Conservation (phyloP, 2,113 vertebrate species). For the Anser cygnoides region DNA sequence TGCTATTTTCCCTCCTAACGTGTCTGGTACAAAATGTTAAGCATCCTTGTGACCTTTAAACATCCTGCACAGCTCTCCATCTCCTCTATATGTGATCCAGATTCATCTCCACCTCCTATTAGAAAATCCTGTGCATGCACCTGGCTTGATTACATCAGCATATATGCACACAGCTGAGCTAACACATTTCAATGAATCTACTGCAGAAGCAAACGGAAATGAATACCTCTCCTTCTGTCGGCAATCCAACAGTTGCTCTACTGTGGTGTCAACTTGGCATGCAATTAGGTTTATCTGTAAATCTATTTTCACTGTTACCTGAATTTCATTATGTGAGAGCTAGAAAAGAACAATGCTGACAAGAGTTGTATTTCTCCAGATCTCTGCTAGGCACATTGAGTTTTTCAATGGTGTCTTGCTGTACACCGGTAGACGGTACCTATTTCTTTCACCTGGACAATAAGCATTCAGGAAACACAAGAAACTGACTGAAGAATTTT, state of each 20-base stretch:
- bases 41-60: slow-evolving; percentile 43
- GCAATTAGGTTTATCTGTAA: background rate
- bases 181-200: slow-evolving; percentile 37
- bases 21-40: slow-evolving; percentile 18
- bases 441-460: background rate
- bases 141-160: slow-evolving; percentile 65
- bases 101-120: slow-evolving; percentile 33
- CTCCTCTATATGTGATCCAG: background rate
- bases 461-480: accelerated
- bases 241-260: background rate
- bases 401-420: background rate
- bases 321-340: background rate
- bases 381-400: background rate
- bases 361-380: background rate
- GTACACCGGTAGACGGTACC: background rate
- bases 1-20: background rate
- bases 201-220: slow-evolving; percentile 52
- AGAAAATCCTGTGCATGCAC: slow-evolving; percentile 52
- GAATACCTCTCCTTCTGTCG: slow-evolving; percentile 8
- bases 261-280: background rate
- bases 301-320: background rate
- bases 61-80: slow-evolving; percentile 14
- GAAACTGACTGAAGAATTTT: background rate
- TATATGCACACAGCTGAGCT: slow-evolving; percentile 47
- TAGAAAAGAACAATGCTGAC: background rate